Evolutionary conservation across 2,797 vertebrate genomes (phyloP), one percentile per base, ranked within the genome.

Genomic region (Pterois miles): DNA sequence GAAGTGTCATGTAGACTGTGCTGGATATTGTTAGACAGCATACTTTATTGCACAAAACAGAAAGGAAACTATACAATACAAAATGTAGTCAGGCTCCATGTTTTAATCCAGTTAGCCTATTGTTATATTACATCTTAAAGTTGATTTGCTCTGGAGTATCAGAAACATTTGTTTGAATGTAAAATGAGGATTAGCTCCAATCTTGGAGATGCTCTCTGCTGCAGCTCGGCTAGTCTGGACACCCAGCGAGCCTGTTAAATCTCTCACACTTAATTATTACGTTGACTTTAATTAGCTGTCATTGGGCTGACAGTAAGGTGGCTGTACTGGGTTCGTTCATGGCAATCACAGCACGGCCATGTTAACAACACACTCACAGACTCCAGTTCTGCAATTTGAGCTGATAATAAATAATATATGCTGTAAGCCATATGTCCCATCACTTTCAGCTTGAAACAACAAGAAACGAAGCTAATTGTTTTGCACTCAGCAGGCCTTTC

Each of bases 201-300:
- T 38, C 68, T 33, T 40, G 18, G 36, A 34, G 60, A 34, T 3
- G 9, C 36, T 56, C 43, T 50, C 16, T 40, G 12, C 13, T 34
- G 33, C 34, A 50, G 68, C 74, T 34, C 31, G 66, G 58, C 36
- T n/a, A 48, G 27, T 29, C 62, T 43, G 65, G 76, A 83, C 71
- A 80, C 65, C 59, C 58, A 71, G 76, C 63, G 71, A 83, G 68
- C 57, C 46, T 2, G 50, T 76, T 56, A 25, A 69, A 74, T 70
- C 65, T 66, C 40, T 25, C 65, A 58, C 58, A 62, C n/a, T 74
- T 78, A 83, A 90, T 89, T 65, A 84, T 76, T 73, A 71, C 75
- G 72, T 75, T 74, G 66, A 72, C 76, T 89, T 83, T 80, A 81
- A 86, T 89, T 83, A 79, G 67, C 74, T 77, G 86, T 84, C 82